These are phyloP conservation scores for Hippolais icterina DNA, from an alignment of 2,113 vertebrate genomes.

Conservation along the genomic window DNA sequence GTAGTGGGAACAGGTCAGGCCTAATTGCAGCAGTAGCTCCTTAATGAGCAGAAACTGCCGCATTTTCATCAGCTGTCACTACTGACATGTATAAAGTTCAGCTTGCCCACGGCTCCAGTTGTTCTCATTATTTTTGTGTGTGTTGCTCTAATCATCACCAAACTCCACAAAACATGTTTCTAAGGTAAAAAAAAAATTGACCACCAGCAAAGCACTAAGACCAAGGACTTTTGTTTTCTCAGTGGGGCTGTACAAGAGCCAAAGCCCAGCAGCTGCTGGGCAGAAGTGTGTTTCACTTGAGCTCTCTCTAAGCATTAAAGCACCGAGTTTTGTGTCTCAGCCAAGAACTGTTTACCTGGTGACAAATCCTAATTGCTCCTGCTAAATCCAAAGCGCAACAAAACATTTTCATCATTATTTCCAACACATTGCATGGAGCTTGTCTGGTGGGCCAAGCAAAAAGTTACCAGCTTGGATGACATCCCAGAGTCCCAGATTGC, in stretches of 20 bases:
- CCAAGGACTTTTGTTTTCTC: neutral
- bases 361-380: neutral
- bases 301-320: neutral
- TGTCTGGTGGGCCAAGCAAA: neutral
- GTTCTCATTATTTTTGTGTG: neutral
- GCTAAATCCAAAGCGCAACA: neutral
- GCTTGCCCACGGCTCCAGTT: neutral
- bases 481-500: neutral
- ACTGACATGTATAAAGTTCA: neutral
- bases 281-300: neutral
- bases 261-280: neutral
- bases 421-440: neutral
- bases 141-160: neutral
- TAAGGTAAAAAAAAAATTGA: neutral
- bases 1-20: neutral
- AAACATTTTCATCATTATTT: neutral
- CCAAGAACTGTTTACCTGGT: neutral
- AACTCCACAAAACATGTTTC: neutral
- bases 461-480: neutral
- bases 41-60: conserved; percentile 19
- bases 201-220: neutral
- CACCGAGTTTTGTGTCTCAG: neutral
- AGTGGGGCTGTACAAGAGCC: neutral
- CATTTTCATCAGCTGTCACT: neutral
- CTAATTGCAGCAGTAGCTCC: neutral